Base-by-base conservation (phyloP, 2,797 vertebrate genomes). In the Enteromius mattozi region DNA sequence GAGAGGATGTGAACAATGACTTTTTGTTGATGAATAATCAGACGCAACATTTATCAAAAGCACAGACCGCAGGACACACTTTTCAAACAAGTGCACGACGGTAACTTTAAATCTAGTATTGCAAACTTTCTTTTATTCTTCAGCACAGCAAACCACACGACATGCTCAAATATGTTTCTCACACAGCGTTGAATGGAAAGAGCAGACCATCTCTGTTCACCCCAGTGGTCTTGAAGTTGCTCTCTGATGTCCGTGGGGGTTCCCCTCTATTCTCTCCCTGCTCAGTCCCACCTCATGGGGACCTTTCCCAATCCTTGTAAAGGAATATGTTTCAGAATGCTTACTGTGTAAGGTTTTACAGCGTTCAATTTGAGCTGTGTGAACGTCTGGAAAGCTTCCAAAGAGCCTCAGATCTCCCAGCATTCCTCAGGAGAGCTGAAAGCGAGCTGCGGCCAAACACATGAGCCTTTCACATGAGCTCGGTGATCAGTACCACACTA, bases 321-420 rank as follows among this genome's bases (percentile, higher is more conserved):
- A 84, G 54, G 66, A 85, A 82, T 81, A 87, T 85, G 78, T 85
- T 84, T 85, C 77, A 87, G 79, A 81, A 85, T 81, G 61, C 86
- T 87, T 85, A 85, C 49, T 80, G 78, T 72, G 83, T 66, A 84
- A 49, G 83, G 71, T 83, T 45, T 59, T 81, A 83, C 49, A 37
- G 59, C 35, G 61, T 85, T 82, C 80, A 69, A 49, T 78, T 78
- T 75, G 83, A 87, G 81, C 78, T 87, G 71, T 80, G 56, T 84
- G 86, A 84, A 80, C 9, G 78, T 40, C 74, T 84, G 82, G 85
- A 86, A 78, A 49, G 74, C 78, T 69, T 86, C 85, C 86, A 87
- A 70, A 61, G 33, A 84, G 82, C 82, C 56, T 71, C 61, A 80
- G 78, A 87, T 80, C 72, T 77, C 66, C 70, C 70, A 77, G 74